phyloP scores from a whole-genome alignment of 2,797 vertebrate species.

The Premnoplex brunnescens region DNA sequence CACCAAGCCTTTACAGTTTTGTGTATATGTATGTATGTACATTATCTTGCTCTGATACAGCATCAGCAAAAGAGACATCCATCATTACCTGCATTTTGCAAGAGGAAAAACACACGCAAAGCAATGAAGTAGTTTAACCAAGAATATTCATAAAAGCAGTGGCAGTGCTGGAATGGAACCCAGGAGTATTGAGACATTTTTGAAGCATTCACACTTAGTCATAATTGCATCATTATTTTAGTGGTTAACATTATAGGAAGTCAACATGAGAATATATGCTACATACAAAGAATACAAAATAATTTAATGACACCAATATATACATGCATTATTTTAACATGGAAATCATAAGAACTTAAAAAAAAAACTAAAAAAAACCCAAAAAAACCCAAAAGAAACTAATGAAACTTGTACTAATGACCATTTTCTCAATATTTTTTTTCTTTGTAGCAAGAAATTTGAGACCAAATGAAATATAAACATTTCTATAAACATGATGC shows the following conservation, averaged over 20 bases:
- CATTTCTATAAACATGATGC: neutral
- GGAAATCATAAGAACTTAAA: neutral
- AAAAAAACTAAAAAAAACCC: neutral
- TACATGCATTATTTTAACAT: neutral
- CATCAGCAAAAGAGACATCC: neutral
- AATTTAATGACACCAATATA: neutral
- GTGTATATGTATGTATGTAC: neutral
- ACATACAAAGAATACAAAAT: neutral
- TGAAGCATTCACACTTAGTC: neutral
- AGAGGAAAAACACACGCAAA: neutral
- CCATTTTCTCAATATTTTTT: neutral
- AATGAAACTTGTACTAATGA: neutral
- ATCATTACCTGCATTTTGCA: neutral
- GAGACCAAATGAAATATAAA: neutral
- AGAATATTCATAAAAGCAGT: neutral
- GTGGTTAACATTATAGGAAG: neutral
- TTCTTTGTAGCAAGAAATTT: neutral
- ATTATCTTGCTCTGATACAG: neutral
- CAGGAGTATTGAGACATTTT: neutral
- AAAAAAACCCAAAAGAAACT: neutral
- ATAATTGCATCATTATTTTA: neutral
- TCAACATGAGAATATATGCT: neutral
- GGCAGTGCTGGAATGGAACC: fast-evolving
- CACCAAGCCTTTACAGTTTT: neutral
- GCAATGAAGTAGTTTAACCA: neutral